Conservation (phyloP, 2,797 vertebrate species). For the Sebastes itinus region DNA sequence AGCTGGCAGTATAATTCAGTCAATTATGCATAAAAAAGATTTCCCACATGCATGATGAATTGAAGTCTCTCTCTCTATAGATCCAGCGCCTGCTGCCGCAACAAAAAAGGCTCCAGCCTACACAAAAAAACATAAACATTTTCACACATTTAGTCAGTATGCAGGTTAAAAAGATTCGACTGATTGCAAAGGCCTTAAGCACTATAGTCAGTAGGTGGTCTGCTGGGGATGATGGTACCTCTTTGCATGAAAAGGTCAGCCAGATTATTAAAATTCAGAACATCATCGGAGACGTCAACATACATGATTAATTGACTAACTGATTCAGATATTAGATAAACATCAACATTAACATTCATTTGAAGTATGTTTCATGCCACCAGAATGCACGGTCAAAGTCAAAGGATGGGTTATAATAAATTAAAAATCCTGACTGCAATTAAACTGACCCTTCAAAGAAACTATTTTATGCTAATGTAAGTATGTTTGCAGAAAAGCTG, state of each 20-base stretch:
- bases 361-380: not conserved
- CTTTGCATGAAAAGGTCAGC: not conserved
- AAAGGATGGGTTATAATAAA: not conserved
- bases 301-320: not conserved
- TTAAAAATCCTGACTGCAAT: not conserved
- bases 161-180: not conserved
- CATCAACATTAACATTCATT: not conserved
- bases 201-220: not conserved
- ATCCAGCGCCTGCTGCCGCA: conserved; percentile 7
- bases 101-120: not conserved
- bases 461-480: not conserved
- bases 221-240: not conserved
- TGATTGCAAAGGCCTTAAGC: not conserved
- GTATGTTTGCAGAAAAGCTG: not conserved
- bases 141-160: not conserved
- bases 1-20: conserved; percentile 44
- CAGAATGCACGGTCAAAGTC: not conserved
- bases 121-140: not conserved
- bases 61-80: conserved; percentile 12
- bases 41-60: conserved; percentile 21
- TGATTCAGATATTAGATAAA: not conserved
- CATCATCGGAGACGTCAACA: too few species aligned
- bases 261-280: too few species aligned
- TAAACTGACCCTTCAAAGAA: not conserved
- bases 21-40: conserved; percentile 47